These are phyloP conservation scores for Caerostris darwini DNA, from an alignment of 1,140 invertebrate genomes.

Conservation along the genomic window DNA sequence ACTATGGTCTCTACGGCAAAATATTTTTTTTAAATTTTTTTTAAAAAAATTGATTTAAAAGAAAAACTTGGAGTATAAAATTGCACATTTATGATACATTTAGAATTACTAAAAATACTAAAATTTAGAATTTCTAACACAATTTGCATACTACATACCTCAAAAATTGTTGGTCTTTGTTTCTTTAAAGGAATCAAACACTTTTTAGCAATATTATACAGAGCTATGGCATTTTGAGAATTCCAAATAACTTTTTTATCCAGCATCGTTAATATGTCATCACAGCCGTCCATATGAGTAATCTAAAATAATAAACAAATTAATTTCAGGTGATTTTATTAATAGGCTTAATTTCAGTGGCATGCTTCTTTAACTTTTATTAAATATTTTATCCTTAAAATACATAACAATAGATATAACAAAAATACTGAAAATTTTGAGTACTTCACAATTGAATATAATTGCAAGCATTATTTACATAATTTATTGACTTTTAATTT, in stretches of 20 bases:
- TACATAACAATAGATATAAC: not conserved
- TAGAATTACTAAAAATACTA: too few species aligned
- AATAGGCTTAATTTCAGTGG: not conserved
- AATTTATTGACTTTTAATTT: not conserved
- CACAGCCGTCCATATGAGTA: constrained; percentile 66
- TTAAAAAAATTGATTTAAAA: too few species aligned
- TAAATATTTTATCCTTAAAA: not conserved
- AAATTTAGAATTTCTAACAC: too few species aligned
- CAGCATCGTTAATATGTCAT: constrained; percentile 50
- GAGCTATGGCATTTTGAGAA: not conserved
- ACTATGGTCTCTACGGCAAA: too few species aligned
- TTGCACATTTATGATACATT: too few species aligned
- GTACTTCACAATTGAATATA: not conserved
- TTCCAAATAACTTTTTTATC: constrained; percentile 60
- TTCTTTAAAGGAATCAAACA: constrained; percentile 57
- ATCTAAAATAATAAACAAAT: constrained; percentile 45
- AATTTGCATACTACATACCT: constrained; percentile 6
- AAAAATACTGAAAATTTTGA: not conserved
- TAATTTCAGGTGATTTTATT: not conserved
- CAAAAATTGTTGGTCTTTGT: constrained; percentile 49
- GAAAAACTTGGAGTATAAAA: too few species aligned
- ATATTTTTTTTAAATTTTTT: too few species aligned
- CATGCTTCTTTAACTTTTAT: not conserved
- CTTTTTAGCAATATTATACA: constrained; percentile 50
- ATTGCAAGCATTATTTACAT: not conserved